Base-by-base conservation (phyloP, 2,888 invertebrate genomes). In the Campaea margaritaria region DNA sequence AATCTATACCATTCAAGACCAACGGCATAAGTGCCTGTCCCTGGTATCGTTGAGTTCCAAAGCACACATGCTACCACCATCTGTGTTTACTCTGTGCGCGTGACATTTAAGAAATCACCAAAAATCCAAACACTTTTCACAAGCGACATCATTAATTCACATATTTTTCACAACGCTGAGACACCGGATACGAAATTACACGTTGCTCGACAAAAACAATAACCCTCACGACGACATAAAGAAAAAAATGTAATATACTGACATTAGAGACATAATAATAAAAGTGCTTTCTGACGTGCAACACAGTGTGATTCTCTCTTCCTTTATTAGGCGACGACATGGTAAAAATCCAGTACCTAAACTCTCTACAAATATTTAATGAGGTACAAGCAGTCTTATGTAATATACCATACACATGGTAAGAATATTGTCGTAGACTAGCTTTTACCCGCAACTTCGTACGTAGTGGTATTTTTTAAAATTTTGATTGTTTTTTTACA, bases 231-330 rank as follows among this genome's bases (percentile, higher is more conserved):
- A 61, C 53, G 56, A 47, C 65, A 42, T 56, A 62, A 56, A 64
- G 46, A 70, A 74, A 80, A 78, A 75, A 77, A 70, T 62, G 65
- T 74, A 78, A 82, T 82, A 82, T 70, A 80, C 69, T 70, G 71
- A 84, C 86, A 86, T 87, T 86, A 85, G 82, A 77, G 76, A 78
- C 83, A 81, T 87, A 84, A 86, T 88, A 87, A 87, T 89, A 89
- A 88, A 88, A 82, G 72, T 79, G 78, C 76, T 76, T 76, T 78
- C 72, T 79, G 76, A 76, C 77, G 73, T 74, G 76, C 74, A 71
- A 77, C 82, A 69, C 80, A 47, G 60, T 50, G 60, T 81, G 85
- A 86, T 86, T 83, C 81, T 70, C 76, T 75, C 76, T 82, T 82
- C 83, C 85, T 88, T 89, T 89, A 89, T 89, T 89, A 89, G 83